These are phyloP conservation scores for Nothobranchius kuhntae DNA, from an alignment of 2,113 vertebrate genomes.

Conservation along the genomic window DNA sequence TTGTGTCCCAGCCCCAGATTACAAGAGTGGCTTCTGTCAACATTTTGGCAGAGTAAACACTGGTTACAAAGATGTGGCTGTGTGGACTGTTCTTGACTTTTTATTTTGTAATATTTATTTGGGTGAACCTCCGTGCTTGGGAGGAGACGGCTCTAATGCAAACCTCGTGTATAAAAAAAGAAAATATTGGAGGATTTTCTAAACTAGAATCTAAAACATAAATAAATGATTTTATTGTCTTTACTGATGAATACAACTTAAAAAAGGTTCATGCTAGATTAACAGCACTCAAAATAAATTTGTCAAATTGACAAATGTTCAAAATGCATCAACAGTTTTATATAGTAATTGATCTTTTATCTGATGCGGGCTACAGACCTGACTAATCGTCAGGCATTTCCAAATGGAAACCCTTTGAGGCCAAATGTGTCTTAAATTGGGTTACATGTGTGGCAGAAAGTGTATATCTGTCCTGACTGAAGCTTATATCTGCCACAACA, in stretches of 20 bases:
- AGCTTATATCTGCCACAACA: not conserved
- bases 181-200: no score
- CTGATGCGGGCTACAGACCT: no score
- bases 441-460: not conserved
- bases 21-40: conserved; percentile 44
- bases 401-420: not conserved
- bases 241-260: no score
- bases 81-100: conserved; percentile 30
- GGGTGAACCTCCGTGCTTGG: not conserved
- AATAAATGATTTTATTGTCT: no score
- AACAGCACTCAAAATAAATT: no score
- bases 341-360: no score
- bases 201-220: no score
- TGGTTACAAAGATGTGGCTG: conserved; percentile 46
- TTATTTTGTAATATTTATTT: not conserved
- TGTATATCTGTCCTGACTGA: not conserved
- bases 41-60: conserved; percentile 58
- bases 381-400: not conserved
- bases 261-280: no score
- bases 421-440: not conserved
- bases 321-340: no score
- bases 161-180: no score
- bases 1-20: conserved; percentile 26
- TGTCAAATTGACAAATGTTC: no score
- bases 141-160: no score